These are phyloP conservation scores for Antigone vipio DNA, from an alignment of 2,113 vertebrate species.

Conservation along the genomic window DNA sequence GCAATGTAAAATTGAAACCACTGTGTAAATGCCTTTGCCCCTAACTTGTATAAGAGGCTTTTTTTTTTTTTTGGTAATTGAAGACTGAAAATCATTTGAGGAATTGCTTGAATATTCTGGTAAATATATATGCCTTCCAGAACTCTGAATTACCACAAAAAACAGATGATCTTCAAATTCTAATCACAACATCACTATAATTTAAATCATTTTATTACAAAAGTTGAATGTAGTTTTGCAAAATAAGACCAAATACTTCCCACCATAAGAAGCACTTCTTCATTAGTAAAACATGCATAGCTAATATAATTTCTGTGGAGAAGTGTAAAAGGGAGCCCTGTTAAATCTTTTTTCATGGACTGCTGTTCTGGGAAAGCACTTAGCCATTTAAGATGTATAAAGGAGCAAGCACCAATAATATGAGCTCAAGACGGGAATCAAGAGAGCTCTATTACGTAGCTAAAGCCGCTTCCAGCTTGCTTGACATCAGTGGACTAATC, in stretches of 20 bases:
- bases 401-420: background rate
- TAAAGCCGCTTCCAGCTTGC: background rate
- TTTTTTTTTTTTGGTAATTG: background rate
- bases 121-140: background rate
- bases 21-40: background rate
- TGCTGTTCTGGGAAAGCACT: background rate
- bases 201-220: background rate
- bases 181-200: background rate
- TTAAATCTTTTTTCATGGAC: background rate
- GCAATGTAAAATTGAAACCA: constrained; percentile 38
- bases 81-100: constrained; percentile 40
- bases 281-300: background rate
- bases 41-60: background rate
- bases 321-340: background rate
- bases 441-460: background rate
- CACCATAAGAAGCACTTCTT: background rate
- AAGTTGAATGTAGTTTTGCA: background rate
- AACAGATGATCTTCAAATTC: background rate
- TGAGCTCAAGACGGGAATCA: background rate
- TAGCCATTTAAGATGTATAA: background rate
- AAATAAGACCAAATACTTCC: constrained; percentile 17
- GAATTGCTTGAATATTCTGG: constrained; percentile 24
- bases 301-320: background rate
- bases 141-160: background rate
- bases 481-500: background rate